These are phyloP conservation scores for Clunio marinus DNA, from an alignment of 2,888 invertebrate genomes.

Conservation along the genomic window DNA sequence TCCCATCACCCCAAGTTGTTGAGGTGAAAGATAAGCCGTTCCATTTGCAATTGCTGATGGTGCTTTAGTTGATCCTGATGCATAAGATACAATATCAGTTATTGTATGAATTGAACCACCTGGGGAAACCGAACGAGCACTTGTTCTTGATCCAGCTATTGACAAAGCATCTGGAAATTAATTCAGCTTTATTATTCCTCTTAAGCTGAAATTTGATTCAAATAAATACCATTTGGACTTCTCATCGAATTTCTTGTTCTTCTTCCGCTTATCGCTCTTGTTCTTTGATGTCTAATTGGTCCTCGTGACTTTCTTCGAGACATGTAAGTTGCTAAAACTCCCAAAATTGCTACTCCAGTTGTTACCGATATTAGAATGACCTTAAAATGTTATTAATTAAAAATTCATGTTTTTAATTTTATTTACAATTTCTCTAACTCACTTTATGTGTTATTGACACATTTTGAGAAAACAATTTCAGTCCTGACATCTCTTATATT, in stretches of 20 bases:
- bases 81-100: conserved; percentile 64
- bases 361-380: conserved; percentile 52
- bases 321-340: conserved; percentile 74
- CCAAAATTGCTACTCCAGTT: conserved; percentile 74
- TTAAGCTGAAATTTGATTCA: background rate
- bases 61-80: conserved; percentile 62
- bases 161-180: conserved; percentile 56
- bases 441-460: conserved; percentile 25
- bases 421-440: background rate
- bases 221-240: conserved; percentile 66
- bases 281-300: conserved; percentile 58
- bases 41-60: conserved; percentile 53
- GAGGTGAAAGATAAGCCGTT: conserved; percentile 66
- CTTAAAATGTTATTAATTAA: conserved; percentile 42
- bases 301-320: conserved; percentile 65
- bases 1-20: conserved; percentile 85
- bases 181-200: conserved; percentile 11
- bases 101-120: conserved; percentile 56
- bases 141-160: conserved; percentile 63
- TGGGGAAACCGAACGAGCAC: conserved; percentile 57
- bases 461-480: conserved; percentile 3
- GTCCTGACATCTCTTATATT: background rate
- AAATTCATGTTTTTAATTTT: too few species aligned
- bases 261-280: conserved; percentile 53
- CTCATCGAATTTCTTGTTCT: conserved; percentile 57